Percentiles rank a stretch among this genome's conserved stretches.
phyloP scores from a whole-genome alignment of 2,113 vertebrate species.

The Labeo catla region DNA sequence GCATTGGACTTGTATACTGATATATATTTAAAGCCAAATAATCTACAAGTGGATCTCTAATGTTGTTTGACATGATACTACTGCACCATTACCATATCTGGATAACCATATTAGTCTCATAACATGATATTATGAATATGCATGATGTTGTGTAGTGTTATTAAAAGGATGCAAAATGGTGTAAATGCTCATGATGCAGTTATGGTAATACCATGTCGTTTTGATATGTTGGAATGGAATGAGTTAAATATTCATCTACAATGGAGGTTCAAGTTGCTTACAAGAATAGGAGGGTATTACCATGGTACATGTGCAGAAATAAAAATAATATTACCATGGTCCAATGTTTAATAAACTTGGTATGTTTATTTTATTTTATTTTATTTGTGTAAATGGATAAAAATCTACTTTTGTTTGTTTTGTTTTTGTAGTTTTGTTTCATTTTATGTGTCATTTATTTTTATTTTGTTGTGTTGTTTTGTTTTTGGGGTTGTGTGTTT shows the following conservation, averaged over 20 bases:
- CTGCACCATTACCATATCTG: constrained; percentile 42
- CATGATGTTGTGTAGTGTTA: constrained; percentile 54
- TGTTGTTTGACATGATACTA: constrained; percentile 47
- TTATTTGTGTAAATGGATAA: background rate
- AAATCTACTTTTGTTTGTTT: background rate
- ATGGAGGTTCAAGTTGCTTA: background rate
- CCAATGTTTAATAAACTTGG: background rate
- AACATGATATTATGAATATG: constrained; percentile 53
- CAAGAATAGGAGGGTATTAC: too few relatives aligned
- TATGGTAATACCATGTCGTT: too few relatives aligned
- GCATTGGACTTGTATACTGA: background rate
- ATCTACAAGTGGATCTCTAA: constrained; percentile 18
- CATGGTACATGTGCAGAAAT: background rate
- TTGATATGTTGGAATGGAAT: background rate
- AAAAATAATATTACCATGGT: background rate
- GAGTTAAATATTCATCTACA: background rate
- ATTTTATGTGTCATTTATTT: background rate
- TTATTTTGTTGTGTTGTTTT: background rate
- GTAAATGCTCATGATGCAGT: background rate
- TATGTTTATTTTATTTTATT: too few relatives aligned
- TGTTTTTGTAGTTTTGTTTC: background rate
- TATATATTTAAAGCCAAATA: constrained; percentile 41
- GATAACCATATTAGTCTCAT: constrained; percentile 49
- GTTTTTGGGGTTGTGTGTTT: background rate
- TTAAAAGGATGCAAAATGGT: constrained; percentile 65